Base-by-base conservation (phyloP, 2,797 vertebrate species). In the Onychomys arenicola region DNA sequence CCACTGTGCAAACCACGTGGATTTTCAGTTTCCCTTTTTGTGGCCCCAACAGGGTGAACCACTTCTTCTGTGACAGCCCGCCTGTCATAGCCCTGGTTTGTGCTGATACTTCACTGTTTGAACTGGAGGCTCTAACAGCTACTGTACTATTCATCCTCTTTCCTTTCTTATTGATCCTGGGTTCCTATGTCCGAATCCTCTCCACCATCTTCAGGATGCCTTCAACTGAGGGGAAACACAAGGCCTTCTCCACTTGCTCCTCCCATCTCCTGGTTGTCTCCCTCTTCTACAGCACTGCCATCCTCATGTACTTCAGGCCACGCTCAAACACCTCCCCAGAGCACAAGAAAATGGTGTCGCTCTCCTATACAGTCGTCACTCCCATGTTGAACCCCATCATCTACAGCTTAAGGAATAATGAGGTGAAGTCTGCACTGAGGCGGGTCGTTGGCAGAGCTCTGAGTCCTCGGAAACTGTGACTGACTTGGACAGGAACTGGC, bases 1-100 rank as follows among this genome's bases (percentile, higher is more conserved):
- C 97, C 59, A 98, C 97, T 14, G 96, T 98, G 27, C 93, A 98
- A 93, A 97, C 97, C 5, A 95, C 92, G 14, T 98, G 97, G 97
- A 98, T 98, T 96, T 98, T 98, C 76, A 98, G 97, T 59, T 97
- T 98, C 19, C 98, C 97, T 43, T 98, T 98, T 61, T 98, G 98
- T 89, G 96, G 97, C 14, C 91, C 97, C 67, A 98, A 98, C 17
- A 96, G 59, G 25, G 96, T 98, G 13, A 98, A 98, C 49, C 98
- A 97, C 78, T 98, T 98, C 92, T 98, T 98, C 91, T 98, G 97
- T 61, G 98, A 98, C 73, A 97, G 97, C 5, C 98, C 98, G 1
- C 97, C 98, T 32, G 88, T 98, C 23, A 95, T 98, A 43, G 95
- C 96, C 14, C 90, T 98, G 59, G 98, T 96, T 14, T 98, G 98